These are phyloP conservation scores for Lynx canadensis DNA, from an alignment of 2,113 vertebrate species.

Conservation along the genomic window DNA sequence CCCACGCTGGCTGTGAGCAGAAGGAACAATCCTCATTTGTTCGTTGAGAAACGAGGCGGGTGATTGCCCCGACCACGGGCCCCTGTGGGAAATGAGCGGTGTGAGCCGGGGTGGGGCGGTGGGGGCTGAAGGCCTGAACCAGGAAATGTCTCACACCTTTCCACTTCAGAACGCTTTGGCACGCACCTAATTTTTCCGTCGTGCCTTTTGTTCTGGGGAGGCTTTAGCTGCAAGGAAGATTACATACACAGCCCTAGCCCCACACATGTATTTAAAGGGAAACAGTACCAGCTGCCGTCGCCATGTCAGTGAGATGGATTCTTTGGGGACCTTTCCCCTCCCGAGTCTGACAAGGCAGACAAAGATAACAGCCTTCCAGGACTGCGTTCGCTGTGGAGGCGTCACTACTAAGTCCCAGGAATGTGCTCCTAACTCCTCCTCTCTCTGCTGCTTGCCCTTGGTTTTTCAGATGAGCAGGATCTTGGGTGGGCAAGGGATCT, in stretches of 20 bases:
- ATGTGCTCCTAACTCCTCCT: slow-evolving; percentile 52
- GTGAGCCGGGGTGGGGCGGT: neutral
- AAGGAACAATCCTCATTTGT: slow-evolving; percentile 63
- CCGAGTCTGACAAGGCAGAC: slow-evolving; percentile 59
- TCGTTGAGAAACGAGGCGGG: slow-evolving; percentile 13
- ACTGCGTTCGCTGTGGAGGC: neutral
- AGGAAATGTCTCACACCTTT: slow-evolving; percentile 72
- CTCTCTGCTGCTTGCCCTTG: slow-evolving; percentile 14
- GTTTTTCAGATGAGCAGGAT: slow-evolving; percentile 50
- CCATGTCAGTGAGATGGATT: slow-evolving; percentile 51
- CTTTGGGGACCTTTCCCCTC: slow-evolving; percentile 13
- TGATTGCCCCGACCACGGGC: neutral
- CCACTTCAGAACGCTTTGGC: slow-evolving; percentile 24
- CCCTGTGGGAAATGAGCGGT: neutral
- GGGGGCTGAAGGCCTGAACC: neutral
- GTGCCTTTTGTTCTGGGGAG: slow-evolving; percentile 56
- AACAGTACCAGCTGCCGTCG: slow-evolving; percentile 56
- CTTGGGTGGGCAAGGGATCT: slow-evolving; percentile 65
- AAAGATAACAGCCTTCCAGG: slow-evolving; percentile 57
- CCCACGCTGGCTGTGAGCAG: neutral
- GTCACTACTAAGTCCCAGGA: slow-evolving; percentile 68
- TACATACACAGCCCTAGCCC: neutral
- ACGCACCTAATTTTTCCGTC: slow-evolving; percentile 36
- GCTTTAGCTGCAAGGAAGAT: slow-evolving; percentile 53
- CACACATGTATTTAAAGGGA: slow-evolving; percentile 58